A percentile compares a stretch with the other conserved stretches of the same genome.
Evolutionary conservation across 2,113 vertebrate species (phyloP).

Genomic region (Elachura formosa): DNA sequence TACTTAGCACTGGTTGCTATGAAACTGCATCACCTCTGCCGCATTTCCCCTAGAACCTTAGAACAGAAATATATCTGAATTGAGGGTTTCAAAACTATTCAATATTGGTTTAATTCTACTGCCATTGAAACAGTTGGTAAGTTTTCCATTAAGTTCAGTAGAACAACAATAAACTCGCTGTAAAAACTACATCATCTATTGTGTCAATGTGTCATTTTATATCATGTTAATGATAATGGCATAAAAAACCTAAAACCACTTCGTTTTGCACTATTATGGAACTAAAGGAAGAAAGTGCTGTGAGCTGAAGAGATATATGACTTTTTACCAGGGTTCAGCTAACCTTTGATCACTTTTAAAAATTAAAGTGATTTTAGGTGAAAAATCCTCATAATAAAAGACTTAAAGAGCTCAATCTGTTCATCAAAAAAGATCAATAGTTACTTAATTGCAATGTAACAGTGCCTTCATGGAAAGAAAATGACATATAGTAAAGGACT

Average conservation of each 20-base stretch:
- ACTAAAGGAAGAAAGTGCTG: not conserved
- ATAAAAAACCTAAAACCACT: not conserved
- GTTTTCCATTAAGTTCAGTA: not conserved
- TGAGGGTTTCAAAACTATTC: not conserved
- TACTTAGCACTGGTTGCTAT: not conserved
- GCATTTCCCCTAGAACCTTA: not conserved
- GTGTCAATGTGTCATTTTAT: not conserved
- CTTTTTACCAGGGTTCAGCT: not conserved
- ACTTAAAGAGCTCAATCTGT: slow-evolving; percentile 13
- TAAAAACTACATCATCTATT: not conserved
- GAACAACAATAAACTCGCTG: not conserved
- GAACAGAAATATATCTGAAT: not conserved
- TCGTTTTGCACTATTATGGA: not conserved
- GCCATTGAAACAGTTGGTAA: not conserved
- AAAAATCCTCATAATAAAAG: slow-evolving; percentile 29
- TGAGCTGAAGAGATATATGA: not conserved
- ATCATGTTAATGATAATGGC: not conserved
- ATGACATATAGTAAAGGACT: not conserved
- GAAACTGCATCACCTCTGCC: not conserved
- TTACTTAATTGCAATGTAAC: not conserved
- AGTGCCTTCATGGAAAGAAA: not conserved
- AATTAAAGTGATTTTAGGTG: slow-evolving; percentile 9
- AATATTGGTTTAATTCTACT: not conserved
- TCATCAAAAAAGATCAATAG: slow-evolving; percentile 42
- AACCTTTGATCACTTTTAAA: slow-evolving; percentile 27